These are phyloP conservation scores for Macrotis lagotis DNA, from an alignment of 2,113 vertebrate genomes.

Conservation along the genomic window DNA sequence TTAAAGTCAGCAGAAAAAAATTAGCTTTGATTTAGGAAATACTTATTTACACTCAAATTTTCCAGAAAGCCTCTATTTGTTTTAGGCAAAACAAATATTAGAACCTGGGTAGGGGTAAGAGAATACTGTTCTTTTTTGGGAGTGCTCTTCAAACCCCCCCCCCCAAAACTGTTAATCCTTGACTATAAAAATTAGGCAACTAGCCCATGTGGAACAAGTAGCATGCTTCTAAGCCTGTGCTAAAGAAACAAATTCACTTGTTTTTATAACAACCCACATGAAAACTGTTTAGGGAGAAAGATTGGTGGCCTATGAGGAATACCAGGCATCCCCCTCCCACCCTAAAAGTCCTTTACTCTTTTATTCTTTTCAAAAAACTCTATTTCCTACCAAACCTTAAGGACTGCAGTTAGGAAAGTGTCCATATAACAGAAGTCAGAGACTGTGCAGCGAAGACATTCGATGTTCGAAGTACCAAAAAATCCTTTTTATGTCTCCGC, in stretches of 20 bases:
- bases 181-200: neutral
- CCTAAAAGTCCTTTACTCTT: neutral
- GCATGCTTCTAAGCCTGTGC: neutral
- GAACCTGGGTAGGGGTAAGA: neutral
- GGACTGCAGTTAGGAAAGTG: neutral
- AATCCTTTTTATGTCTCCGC: neutral
- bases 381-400: neutral
- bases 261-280: neutral
- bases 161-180: neutral
- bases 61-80: neutral
- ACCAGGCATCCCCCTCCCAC: neutral
- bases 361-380: rapidly evolving
- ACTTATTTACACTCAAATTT: neutral
- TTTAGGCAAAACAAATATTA: neutral
- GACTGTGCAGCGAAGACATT: neutral
- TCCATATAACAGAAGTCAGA: neutral
- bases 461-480: neutral
- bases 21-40: neutral
- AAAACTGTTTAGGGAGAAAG: neutral
- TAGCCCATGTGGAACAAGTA: rapidly evolving
- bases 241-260: rapidly evolving
- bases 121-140: neutral
- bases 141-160: neutral
- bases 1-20: neutral
- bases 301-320: neutral